Base-by-base conservation (phyloP, 2,113 vertebrate species). In the Rhynchomys soricoides region DNA sequence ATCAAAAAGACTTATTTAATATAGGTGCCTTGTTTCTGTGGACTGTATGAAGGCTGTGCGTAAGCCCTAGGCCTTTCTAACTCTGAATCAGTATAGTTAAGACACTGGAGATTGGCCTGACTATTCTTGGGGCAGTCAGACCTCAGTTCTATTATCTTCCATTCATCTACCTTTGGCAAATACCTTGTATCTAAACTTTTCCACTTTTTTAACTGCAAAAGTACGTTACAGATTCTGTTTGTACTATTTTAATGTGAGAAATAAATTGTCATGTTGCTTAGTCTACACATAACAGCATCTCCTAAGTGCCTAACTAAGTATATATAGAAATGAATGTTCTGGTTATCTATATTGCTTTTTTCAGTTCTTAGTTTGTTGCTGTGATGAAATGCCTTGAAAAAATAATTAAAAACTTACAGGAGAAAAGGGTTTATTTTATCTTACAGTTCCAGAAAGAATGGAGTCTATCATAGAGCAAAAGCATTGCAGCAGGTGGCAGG, bases 1-100 rank as follows among this genome's bases (percentile, higher is more conserved):
- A 95, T 85, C 74, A 85, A 89, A 79, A 50, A 50, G 34, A 7
- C 57, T 57, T 83, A 7, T 95, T 59, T 59, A 75, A 95, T 78
- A 62, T 66, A 68, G 3, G n/a, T 90, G 37, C 12, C 57, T 79
- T 3, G 13, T 57, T 74, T 64, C 77, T 70, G 7, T 59, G 37
- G 24, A 66, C 55, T 45, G 11, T 22, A 22, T 31, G 26, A 89
- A 52, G 64, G 73, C 40, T 66, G 62, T 34, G 34, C 57, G 21
- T 43, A 57, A 70, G 2, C n/a, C 34, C 12, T 26, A 11, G 5
- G n/a, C 29, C 66, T 64, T 15, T 15, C 22, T n/a, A 64, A 50
- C 1, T 68, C 52, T 68, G 75, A n/a, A 21, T 89, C 48, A 26
- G 5, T 21, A 26, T 82, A 34, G 31, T 62, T 82, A 79, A 86